A percentile compares a stretch with the other conserved stretches of the same genome.
Conservation (phyloP, 2,113 vertebrate genomes). For the Clarias gariepinus region DNA sequence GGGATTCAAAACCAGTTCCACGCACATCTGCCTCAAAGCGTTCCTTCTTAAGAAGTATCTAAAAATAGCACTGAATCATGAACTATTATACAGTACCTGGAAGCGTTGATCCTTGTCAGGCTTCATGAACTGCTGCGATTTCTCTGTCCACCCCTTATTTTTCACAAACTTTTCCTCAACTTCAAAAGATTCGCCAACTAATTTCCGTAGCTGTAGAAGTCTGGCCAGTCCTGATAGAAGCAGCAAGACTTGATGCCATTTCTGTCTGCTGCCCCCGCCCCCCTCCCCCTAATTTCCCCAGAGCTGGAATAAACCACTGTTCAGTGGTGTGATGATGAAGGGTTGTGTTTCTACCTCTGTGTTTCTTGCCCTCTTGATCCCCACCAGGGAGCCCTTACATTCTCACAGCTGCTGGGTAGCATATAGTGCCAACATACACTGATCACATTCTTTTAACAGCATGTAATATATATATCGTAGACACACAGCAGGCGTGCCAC, state of each 20-base stretch:
- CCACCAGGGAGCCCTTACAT: neutral
- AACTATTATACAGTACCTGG: conserved; percentile 70
- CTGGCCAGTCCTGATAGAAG: conserved; percentile 13
- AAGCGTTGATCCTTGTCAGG: conserved; percentile 57
- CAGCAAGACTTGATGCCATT: neutral
- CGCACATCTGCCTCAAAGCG: neutral
- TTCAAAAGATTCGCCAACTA: conserved; percentile 26
- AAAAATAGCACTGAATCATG: conserved; percentile 72
- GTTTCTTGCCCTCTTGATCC: conserved; percentile 2
- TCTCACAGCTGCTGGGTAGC: conserved; percentile 3
- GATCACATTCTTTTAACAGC: neutral
- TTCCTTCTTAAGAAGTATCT: conserved; percentile 36
- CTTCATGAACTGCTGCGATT: conserved; percentile 55
- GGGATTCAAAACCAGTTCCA: neutral
- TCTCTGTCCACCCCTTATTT: conserved; percentile 57
- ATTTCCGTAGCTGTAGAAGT: conserved; percentile 32
- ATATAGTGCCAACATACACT: conserved; percentile 1
- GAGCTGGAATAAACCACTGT: neutral
- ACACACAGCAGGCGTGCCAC: neutral
- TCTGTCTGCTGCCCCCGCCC: too few species aligned
- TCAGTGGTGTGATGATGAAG: conserved; percentile 20
- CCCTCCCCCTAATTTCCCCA: neutral
- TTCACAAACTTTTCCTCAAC: conserved; percentile 33
- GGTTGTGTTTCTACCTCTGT: neutral
- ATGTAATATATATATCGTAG: neutral